phyloP scores from a whole-genome alignment of 2,888 invertebrate genomes.

The Drosophila anomalata region DNA sequence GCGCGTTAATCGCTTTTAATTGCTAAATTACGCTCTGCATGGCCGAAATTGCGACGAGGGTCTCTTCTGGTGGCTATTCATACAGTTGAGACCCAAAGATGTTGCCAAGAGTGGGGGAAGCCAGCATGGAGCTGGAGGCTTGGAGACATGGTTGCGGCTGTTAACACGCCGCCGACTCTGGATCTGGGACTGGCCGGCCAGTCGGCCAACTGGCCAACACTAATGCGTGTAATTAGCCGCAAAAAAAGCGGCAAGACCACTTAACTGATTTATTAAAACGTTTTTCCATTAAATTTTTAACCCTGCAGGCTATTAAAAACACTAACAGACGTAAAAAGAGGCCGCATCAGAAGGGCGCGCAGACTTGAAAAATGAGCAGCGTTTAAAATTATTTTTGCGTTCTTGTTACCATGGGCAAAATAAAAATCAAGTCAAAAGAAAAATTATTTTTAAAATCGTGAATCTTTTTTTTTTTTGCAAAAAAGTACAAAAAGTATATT shows the following conservation, averaged over 20 bases:
- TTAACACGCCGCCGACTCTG: conserved; percentile 54
- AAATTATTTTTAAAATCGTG: neutral
- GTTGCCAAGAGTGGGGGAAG: conserved; percentile 1
- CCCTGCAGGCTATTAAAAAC: conserved; percentile 77
- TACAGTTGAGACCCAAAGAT: neutral
- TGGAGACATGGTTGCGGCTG: conserved; percentile 55
- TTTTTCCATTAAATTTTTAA: conserved; percentile 80
- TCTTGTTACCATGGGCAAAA: conserved; percentile 52
- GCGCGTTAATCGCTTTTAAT: conserved; percentile 78
- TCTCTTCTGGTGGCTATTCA: conserved; percentile 1
- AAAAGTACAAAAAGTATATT: neutral
- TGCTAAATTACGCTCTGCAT: conserved; percentile 77
- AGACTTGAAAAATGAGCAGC: conserved; percentile 74
- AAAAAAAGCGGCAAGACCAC: conserved; percentile 80
- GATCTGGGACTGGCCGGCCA: conserved; percentile 48
- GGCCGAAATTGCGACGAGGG: conserved; percentile 49
- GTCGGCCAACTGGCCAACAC: conserved; percentile 47
- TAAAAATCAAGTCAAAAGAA: neutral
- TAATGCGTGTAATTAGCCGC: conserved; percentile 80
- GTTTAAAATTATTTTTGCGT: conserved; percentile 70
- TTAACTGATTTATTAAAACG: conserved; percentile 80
- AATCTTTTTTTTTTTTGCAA: neutral
- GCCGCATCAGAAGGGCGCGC: conserved; percentile 58
- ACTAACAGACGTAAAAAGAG: conserved; percentile 54
- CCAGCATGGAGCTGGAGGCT: conserved; percentile 10